phyloP scores from a whole-genome alignment of 23 tunicate species.

The Oikopleura dioica region DNA sequence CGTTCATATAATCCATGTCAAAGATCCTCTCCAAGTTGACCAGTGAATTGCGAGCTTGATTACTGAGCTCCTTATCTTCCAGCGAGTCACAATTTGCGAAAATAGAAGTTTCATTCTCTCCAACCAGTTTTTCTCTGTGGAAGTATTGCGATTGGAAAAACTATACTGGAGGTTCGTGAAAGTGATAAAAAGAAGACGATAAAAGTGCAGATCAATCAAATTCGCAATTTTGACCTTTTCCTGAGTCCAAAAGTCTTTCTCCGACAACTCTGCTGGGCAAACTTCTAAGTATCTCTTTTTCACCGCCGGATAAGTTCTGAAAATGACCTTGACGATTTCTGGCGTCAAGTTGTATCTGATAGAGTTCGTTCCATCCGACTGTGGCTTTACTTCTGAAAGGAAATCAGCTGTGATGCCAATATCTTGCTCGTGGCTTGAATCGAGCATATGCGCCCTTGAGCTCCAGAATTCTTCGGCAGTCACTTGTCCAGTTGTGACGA shows the following conservation, averaged over 20 bases:
- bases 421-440: not conserved
- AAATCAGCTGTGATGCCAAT: slow-evolving; percentile 82
- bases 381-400: slow-evolving; percentile 73
- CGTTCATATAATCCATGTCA: not conserved
- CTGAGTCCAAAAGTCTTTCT: slow-evolving; percentile 89
- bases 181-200: too few relatives aligned
- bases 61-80: not conserved
- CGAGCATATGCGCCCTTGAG: slow-evolving; percentile 36
- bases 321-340: slow-evolving; percentile 58
- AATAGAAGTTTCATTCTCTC: not conserved
- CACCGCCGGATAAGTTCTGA: slow-evolving; percentile 72
- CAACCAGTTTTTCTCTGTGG: slow-evolving; percentile 24
- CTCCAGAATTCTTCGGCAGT: slow-evolving; percentile 81
- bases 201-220: too few relatives aligned
- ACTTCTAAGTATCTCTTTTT: slow-evolving; percentile 51
- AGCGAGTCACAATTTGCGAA: not conserved
- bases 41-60: not conserved
- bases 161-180: too few relatives aligned
- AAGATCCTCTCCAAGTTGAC: not conserved
- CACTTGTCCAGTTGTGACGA: slow-evolving; percentile 34
- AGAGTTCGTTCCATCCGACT: slow-evolving; percentile 73
- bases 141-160: slow-evolving; percentile 94
- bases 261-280: slow-evolving; percentile 64
- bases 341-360: slow-evolving; percentile 53
- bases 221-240: too few relatives aligned